Base-by-base conservation (phyloP, 2,113 vertebrate genomes). In the Prolemur simus region DNA sequence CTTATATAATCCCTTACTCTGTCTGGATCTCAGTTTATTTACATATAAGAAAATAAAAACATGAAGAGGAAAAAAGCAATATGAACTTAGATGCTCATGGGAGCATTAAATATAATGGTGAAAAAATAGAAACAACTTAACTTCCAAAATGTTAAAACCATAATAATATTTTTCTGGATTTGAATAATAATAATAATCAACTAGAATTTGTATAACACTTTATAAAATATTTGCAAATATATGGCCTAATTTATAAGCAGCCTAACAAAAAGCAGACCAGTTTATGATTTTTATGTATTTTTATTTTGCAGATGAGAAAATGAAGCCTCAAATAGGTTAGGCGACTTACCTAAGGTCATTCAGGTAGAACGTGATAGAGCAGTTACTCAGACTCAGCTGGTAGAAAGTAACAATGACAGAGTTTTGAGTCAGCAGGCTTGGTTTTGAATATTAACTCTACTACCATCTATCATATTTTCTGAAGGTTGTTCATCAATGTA, bases 141-240 rank as follows among this genome's bases (percentile, higher is more conserved):
- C 71, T 52, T 87, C 56, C 69, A 91, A 90, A 89, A 69, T 56
- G 29, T 49, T 85, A 87, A 91, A 88, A 32, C 27, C 60, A 7
- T 58, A 63, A 80, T 29, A 89, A 8, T 27, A 83, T 64, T 87
- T 91, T 91, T 83, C 83, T 77, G 29, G 42, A 83, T 66, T 93
- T 83, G 45, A 80, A 87, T 73, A 90, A 68, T 78, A 56, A 88
- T 49, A 54, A 58, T 90, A 74, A 95, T 81, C 32, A 76, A 91
- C 60, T 39, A 23, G 37, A 89, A 86, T 89, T 39, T 73, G 25
- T 64, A 17, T 34, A 54, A 17, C 58, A 78, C 49, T 49, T 93
- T 78, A 42, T 54, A 92, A 87, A 81, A 81, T 56, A 60, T 47
- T 74, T 73, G 49, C 54, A 92, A 83, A 21, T 27, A 32, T 34